Conservation (phyloP, 2,113 vertebrate genomes). For the Clarias macrocephalus region DNA sequence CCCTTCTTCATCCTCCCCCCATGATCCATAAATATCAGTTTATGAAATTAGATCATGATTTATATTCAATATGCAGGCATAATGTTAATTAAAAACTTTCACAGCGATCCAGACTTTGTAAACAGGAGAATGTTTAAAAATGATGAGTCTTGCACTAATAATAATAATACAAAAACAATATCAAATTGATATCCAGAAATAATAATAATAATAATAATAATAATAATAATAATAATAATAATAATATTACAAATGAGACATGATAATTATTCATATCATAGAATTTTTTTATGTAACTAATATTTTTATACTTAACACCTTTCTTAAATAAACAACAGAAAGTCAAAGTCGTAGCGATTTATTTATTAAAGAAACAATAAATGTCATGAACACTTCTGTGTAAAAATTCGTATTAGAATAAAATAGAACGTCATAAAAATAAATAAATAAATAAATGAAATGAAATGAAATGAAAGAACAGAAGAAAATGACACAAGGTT, state of each 20-base stretch:
- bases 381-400: not conserved
- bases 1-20: not conserved
- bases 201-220: too few relatives aligned
- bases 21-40: not conserved
- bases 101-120: not conserved
- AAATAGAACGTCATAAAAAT: not conserved
- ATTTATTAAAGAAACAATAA: slow-evolving; percentile 4
- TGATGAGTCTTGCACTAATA: not conserved
- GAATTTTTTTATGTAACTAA: not conserved
- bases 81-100: not conserved
- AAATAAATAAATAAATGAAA: not conserved
- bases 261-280: not conserved
- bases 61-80: not conserved
- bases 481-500: not conserved
- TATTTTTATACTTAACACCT: not conserved
- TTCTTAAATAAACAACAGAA: not conserved
- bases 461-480: not conserved
- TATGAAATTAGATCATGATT: not conserved
- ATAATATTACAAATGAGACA: not conserved
- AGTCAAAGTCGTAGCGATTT: not conserved
- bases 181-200: not conserved
- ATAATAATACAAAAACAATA: not conserved
- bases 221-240: too few relatives aligned
- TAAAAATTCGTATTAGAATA: not conserved
- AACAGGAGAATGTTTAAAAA: not conserved